phyloP scores from a whole-genome alignment of 2,888 invertebrate genomes.

The Orgyia antiqua region DNA sequence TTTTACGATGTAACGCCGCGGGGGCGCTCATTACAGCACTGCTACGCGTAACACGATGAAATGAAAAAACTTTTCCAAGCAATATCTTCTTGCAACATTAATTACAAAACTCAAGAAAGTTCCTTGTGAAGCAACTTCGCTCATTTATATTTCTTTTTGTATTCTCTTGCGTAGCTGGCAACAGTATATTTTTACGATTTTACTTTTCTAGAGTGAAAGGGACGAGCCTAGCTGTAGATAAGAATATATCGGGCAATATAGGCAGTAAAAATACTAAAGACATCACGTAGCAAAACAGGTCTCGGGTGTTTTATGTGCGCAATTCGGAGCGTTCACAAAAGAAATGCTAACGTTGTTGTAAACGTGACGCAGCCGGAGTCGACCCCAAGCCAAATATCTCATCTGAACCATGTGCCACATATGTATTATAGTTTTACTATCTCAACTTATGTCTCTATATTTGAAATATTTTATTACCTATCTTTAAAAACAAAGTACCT shows the following conservation, averaged over 20 bases:
- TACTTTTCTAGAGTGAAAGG: slow-evolving; percentile 48
- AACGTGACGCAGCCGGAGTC: slow-evolving; percentile 49
- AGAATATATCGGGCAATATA: slow-evolving; percentile 65
- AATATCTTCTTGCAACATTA: slow-evolving; percentile 57
- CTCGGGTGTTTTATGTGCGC: slow-evolving; percentile 69
- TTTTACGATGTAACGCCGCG: slow-evolving; percentile 69
- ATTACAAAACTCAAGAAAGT: slow-evolving; percentile 63
- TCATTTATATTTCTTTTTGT: slow-evolving; percentile 48
- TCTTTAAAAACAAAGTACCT: background rate
- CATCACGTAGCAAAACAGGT: slow-evolving; percentile 71
- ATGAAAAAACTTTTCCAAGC: slow-evolving; percentile 73
- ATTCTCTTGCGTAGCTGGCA: slow-evolving; percentile 33
- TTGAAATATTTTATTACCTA: slow-evolving; percentile 14
- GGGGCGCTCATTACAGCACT: slow-evolving; percentile 65
- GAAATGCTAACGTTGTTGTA: slow-evolving; percentile 65
- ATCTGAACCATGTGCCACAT: slow-evolving; percentile 18
- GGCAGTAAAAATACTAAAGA: slow-evolving; percentile 64
- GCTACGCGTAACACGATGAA: slow-evolving; percentile 61
- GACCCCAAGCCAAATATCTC: slow-evolving; percentile 30
- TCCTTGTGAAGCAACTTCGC: slow-evolving; percentile 29
- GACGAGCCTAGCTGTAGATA: slow-evolving; percentile 50
- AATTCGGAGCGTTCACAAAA: slow-evolving; percentile 74
- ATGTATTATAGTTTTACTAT: slow-evolving; percentile 27
- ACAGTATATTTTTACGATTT: slow-evolving; percentile 58
- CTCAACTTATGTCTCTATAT: slow-evolving; percentile 20